These are phyloP conservation scores for Misgurnus anguillicaudatus DNA, from an alignment of 2,113 vertebrate species.

Conservation along the genomic window DNA sequence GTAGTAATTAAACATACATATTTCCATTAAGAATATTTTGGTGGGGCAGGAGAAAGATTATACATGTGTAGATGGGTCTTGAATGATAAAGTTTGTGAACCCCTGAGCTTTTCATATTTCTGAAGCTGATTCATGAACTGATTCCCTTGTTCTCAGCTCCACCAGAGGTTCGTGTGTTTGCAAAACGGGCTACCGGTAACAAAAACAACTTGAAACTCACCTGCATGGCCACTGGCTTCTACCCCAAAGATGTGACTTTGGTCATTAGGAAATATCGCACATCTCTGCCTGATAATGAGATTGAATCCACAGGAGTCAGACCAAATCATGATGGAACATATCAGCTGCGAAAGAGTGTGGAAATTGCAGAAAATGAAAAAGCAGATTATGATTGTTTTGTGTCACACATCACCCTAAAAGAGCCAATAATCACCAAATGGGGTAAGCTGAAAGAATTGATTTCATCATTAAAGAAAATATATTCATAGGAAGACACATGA, in stretches of 20 bases:
- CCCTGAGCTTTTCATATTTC: not conserved
- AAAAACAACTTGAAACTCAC: not conserved
- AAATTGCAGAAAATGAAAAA: not conserved
- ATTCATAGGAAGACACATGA: too few species aligned
- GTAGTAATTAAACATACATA: too few species aligned
- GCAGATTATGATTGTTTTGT: slow-evolving; percentile 29
- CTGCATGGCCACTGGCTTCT: slow-evolving; percentile 45
- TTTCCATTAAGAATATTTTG: too few species aligned
- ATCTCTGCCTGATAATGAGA: slow-evolving; percentile 18
- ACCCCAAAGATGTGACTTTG: slow-evolving; percentile 19
- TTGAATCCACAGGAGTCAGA: slow-evolving; percentile 18
- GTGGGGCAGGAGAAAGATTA: too few species aligned
- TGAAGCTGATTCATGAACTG: not conserved
- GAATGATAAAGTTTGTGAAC: too few species aligned
- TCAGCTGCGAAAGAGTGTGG: slow-evolving; percentile 32
- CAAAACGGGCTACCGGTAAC: not conserved
- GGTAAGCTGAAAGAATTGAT: not conserved
- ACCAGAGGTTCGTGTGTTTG: slow-evolving; percentile 16
- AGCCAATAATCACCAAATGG: not conserved
- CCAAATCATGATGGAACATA: slow-evolving; percentile 41
- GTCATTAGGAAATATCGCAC: not conserved
- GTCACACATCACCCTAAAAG: not conserved
- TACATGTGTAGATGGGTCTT: too few species aligned
- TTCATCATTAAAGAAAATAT: not conserved
- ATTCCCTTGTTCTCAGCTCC: slow-evolving; percentile 17